Evolutionary conservation across 2,113 vertebrate species (phyloP).

Genomic region (Globicephala melas): DNA sequence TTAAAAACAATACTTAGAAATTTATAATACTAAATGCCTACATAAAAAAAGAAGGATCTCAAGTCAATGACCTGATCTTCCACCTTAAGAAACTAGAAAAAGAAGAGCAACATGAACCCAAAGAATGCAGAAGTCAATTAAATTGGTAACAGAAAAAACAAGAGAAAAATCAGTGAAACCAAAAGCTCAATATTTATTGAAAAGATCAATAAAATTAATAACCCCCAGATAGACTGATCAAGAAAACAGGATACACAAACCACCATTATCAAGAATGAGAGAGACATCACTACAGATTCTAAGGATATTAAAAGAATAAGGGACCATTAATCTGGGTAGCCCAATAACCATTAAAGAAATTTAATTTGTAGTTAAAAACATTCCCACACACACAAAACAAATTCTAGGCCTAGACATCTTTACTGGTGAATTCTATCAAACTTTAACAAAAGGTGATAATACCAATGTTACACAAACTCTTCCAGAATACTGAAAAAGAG

Average conservation of each 20-base stretch:
- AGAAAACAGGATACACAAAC: neutral
- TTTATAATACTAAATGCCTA: neutral
- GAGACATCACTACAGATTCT: neutral
- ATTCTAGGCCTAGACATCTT: neutral
- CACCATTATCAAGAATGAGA: neutral
- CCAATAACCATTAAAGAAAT: neutral
- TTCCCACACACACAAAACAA: neutral
- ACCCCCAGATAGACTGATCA: neutral
- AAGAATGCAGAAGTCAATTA: neutral
- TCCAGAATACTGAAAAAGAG: neutral
- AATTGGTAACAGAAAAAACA: neutral
- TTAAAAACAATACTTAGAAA: conserved; percentile 1
- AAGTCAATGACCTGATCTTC: neutral
- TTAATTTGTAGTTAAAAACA: conserved; percentile 1
- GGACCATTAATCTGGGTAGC: neutral
- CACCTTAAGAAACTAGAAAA: neutral
- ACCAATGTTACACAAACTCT: neutral
- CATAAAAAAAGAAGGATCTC: neutral
- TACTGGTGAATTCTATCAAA: neutral
- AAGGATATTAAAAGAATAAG: neutral
- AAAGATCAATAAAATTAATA: neutral
- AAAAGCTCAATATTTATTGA: neutral
- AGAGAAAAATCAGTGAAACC: conserved; percentile 12
- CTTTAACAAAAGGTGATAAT: neutral
- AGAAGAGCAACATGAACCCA: neutral